Evolutionary conservation across 2,113 vertebrate species (phyloP).

Genomic region (Erinaceus europaeus): DNA sequence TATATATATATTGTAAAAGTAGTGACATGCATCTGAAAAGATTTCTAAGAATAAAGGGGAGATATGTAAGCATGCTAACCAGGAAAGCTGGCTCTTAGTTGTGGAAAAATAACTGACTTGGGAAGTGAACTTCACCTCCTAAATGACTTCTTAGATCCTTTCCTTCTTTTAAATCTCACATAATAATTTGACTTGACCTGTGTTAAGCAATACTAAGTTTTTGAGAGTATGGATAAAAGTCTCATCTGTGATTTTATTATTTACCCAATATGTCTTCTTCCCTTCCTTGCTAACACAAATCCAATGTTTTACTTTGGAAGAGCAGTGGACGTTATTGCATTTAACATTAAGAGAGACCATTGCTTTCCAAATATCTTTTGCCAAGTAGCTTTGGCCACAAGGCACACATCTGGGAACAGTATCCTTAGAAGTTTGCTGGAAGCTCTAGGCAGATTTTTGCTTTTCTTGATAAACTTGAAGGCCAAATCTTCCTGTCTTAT

Average conservation of each 20-base stretch:
- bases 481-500: background rate
- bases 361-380: background rate
- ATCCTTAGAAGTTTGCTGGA: background rate
- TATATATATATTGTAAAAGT: constrained; percentile 31
- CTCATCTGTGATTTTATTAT: background rate
- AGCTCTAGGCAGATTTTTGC: background rate
- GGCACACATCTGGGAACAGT: background rate
- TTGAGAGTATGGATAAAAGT: background rate
- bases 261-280: background rate
- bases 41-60: background rate
- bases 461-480: background rate
- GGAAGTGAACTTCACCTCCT: background rate
- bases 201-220: background rate
- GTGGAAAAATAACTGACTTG: background rate
- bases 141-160: background rate
- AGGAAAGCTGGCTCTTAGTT: background rate
- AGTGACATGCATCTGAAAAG: constrained; percentile 20
- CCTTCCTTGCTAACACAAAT: background rate
- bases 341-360: background rate
- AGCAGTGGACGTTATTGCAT: background rate
- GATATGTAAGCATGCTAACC: background rate
- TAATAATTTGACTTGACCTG: background rate
- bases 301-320: background rate
- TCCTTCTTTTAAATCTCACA: background rate
- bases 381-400: background rate